Conservation (phyloP, 2,113 vertebrate species). For the Brachypteracias leptosomus region DNA sequence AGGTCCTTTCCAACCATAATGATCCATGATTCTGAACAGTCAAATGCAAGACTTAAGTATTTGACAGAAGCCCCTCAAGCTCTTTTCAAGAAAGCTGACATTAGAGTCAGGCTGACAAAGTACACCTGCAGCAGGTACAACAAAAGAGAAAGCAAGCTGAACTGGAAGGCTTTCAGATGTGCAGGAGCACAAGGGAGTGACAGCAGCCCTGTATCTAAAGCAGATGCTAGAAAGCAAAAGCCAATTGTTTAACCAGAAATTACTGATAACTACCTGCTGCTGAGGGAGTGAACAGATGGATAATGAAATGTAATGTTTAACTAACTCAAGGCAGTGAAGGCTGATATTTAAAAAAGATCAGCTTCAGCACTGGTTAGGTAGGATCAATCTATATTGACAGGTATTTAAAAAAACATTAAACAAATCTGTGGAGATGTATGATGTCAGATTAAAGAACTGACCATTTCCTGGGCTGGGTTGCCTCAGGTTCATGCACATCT, state of each 20-base stretch:
- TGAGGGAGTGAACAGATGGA: not conserved
- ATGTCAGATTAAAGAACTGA: not conserved
- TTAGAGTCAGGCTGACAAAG: not conserved
- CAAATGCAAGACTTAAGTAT: not conserved
- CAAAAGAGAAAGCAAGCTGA: not conserved
- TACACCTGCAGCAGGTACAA: not conserved
- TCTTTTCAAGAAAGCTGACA: not conserved
- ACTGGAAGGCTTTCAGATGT: not conserved
- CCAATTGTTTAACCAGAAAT: not conserved
- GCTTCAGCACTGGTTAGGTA: not conserved
- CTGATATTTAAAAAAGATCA: not conserved
- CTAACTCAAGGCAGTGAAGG: not conserved
- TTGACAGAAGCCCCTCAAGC: not conserved
- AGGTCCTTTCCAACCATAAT: too few relatives aligned
- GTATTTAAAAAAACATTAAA: not conserved
- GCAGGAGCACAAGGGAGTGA: fast-evolving
- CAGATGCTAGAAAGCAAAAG: not conserved
- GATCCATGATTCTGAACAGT: too few relatives aligned
- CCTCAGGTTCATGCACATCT: not conserved
- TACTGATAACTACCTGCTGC: not conserved
- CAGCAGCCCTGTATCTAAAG: not conserved
- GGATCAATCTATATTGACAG: not conserved
- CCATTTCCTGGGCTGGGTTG: not conserved
- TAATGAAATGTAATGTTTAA: not conserved
- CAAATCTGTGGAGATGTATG: not conserved